A percentile compares a stretch with the other conserved stretches of the same genome.
Evolutionary conservation across 2,113 vertebrate species (phyloP).

Genomic region (Macquaria ambigua): DNA sequence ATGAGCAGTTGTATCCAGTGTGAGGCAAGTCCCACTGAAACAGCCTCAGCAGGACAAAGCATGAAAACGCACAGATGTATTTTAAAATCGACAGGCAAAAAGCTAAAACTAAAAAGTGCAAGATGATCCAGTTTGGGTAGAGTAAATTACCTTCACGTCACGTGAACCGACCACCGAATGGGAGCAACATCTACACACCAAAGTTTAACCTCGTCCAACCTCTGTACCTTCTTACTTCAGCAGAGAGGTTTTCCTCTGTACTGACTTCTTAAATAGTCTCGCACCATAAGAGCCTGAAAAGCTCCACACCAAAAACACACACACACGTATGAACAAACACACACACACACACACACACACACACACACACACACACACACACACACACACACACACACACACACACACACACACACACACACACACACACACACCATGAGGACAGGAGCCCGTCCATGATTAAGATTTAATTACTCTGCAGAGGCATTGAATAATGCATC

Average conservation of each 20-base stretch:
- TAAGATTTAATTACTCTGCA: conserved; percentile 85
- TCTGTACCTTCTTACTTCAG: not conserved
- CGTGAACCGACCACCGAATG: not conserved
- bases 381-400: conserved; percentile 3
- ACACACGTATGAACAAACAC: not conserved
- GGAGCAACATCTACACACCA: not conserved
- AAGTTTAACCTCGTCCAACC: not conserved
- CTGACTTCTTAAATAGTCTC: not conserved
- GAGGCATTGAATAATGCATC: conserved; percentile 82
- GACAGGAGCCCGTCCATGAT: conserved; percentile 71
- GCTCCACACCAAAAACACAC: conserved; percentile 1
- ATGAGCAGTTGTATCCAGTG: not conserved
- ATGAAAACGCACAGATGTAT: not conserved
- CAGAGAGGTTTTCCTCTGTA: not conserved
- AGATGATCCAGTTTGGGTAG: not conserved
- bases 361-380: conserved; percentile 10
- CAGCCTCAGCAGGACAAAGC: not conserved
- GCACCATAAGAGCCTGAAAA: not conserved
- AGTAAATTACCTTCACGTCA: not conserved
- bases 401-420: conserved; percentile 13
- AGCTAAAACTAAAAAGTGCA: not conserved
- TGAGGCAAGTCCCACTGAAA: not conserved
- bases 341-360: conserved; percentile 6
- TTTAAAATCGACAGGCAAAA: not conserved
- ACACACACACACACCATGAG: conserved; percentile 29